Evolutionary conservation across 2,797 vertebrate species (phyloP), one percentile per base, ranked within the genome.

Genomic region (Danio choprae): DNA sequence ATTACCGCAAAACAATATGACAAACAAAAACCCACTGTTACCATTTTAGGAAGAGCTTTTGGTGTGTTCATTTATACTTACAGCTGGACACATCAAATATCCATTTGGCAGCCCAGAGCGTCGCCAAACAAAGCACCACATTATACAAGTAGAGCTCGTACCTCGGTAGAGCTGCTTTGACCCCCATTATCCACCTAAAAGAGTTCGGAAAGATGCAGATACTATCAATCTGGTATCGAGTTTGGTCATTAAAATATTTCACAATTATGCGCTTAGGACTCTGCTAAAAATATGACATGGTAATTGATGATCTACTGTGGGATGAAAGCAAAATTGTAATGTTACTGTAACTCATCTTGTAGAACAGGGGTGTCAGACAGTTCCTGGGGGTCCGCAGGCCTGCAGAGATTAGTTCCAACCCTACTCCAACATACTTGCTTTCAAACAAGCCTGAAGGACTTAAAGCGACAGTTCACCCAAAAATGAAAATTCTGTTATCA

Each of bases 141-240:
- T 94, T 95, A 10, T 99, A 99, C 85, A 97, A 90, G 1, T 95
- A 97, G 86, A 99, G 87, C 88, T 99, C 98, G 4, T 94, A 95
- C n/a, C 88, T 91, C 6, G 98, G 97, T 80, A 99, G 90, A 0
- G 92, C 92, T 0, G 97, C 89, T 91, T 96, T 98, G 82, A 98
- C 86, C 84, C 96, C 95, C 98, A 99, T 99, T 44, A 18, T 7
- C 48, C 43, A 12, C 70, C 79, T 67, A 73, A 55, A 12, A 74
- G 13, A 20, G 15, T 60, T 69, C 44, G 11, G 59, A 41, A 18
- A 15, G n/a, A 16, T 41, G 29, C 3, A 6, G 58, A 50, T 59
- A 36, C 0, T 65, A 43, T 20, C 6, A 62, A 70, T 53, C 48
- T 70, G 67, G 48, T 43, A 69, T 71, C 50, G 1, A 18, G 55